Evolutionary conservation across 2,113 vertebrate species (phyloP).

Genomic region (Clinocottus analis): DNA sequence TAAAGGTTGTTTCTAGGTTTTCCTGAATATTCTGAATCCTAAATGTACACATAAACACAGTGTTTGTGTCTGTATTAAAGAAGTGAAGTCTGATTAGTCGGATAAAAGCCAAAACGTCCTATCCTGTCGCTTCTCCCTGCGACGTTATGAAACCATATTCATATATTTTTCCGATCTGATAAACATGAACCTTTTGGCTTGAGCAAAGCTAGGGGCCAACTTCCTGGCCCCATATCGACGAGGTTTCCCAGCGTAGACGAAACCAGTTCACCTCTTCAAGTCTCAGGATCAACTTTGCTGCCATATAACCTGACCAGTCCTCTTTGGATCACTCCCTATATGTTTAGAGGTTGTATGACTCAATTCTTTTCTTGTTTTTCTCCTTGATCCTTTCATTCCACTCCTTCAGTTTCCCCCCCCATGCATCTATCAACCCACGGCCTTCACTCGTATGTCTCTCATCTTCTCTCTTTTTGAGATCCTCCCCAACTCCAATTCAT

Average conservation of each 20-base stretch:
- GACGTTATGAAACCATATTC: neutral
- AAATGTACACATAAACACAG: neutral
- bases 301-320: neutral
- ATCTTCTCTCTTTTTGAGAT: constrained; percentile 11
- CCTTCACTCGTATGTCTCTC: constrained; percentile 18
- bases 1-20: neutral
- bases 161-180: neutral
- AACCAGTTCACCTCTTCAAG: neutral
- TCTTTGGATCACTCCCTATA: neutral
- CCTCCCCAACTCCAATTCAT: neutral
- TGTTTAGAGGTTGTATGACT: constrained; percentile 24
- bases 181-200: constrained; percentile 13
- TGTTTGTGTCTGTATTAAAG: neutral
- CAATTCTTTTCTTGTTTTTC: neutral
- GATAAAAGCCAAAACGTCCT: neutral
- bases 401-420: neutral
- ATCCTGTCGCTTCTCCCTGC: neutral
- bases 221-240: neutral
- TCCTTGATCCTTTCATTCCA: neutral
- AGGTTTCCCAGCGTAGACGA: neutral
- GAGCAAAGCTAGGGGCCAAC: neutral
- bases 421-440: neutral
- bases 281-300: neutral
- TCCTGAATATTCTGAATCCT: neutral
- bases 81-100: neutral